phyloP scores from a whole-genome alignment of 2,113 vertebrate species.

The Heterochromis multidens region DNA sequence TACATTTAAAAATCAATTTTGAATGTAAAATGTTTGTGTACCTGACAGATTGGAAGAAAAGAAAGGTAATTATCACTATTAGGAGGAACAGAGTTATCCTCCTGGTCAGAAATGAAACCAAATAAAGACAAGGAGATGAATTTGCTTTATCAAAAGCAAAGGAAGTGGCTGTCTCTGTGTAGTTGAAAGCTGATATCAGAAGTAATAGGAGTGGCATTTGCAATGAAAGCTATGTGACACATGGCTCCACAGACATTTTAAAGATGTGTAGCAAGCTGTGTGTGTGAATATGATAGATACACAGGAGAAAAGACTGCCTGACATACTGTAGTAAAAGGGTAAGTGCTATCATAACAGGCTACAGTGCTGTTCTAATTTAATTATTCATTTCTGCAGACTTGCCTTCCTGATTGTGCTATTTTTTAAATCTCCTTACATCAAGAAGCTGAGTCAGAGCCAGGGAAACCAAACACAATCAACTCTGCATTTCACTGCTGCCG shows the following conservation, averaged over 20 bases:
- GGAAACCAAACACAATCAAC: constrained; percentile 5
- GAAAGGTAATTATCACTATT: constrained; percentile 6
- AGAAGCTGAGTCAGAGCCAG: constrained; percentile 32
- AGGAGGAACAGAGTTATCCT: background rate
- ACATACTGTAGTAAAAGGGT: background rate
- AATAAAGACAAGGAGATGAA: constrained; percentile 1
- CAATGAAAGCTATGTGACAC: background rate
- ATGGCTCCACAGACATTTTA: background rate
- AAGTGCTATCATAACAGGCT: constrained; percentile 10
- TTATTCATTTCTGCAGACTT: constrained; percentile 40
- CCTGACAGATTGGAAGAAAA: background rate
- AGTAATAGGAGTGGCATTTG: constrained; percentile 3
- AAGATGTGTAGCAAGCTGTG: background rate
- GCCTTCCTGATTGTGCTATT: constrained; percentile 1
- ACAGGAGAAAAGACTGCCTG: background rate
- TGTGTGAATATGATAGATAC: background rate
- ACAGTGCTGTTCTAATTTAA: constrained; percentile 16
- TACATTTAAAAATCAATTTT: constrained; percentile 5
- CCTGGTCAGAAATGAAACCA: background rate
- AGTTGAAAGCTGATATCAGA: background rate
- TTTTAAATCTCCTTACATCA: background rate
- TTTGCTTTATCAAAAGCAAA: constrained; percentile 9
- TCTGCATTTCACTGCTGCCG: constrained; percentile 12
- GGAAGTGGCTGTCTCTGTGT: background rate
- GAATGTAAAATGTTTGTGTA: background rate